phyloP scores from a whole-genome alignment of 37 sponge, comb jelly and placozoan genomes.

The Tethya wilhelma region DNA sequence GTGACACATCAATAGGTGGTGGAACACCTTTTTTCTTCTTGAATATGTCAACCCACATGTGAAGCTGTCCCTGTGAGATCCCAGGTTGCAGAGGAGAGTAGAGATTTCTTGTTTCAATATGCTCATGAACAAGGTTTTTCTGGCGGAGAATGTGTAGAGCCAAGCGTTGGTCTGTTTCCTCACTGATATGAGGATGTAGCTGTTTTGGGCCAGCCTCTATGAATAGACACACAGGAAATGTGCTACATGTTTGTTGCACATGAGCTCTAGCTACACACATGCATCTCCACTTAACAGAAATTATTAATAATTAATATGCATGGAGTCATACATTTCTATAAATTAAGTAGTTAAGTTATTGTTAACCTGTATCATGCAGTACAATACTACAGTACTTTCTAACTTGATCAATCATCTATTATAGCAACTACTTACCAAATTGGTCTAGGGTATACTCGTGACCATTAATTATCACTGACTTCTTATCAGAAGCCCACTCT shows the following conservation, averaged over 20 bases:
- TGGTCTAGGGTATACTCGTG: slow-evolving; percentile 50
- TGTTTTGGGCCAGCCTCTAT: slow-evolving; percentile 36
- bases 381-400: not conserved
- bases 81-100: slow-evolving; percentile 87
- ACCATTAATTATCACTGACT: slow-evolving; percentile 26
- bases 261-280: no score
- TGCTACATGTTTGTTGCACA: not conserved
- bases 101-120: slow-evolving; percentile 90
- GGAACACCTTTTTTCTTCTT: slow-evolving; percentile 73
- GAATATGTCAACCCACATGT: slow-evolving; percentile 98
- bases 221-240: not conserved
- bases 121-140: slow-evolving; percentile 90
- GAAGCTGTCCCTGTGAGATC: slow-evolving; percentile 82
- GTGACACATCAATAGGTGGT: slow-evolving; percentile 87
- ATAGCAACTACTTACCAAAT: slow-evolving; percentile 62
- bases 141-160: slow-evolving; percentile 83
- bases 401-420: not conserved
- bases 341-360: no score
- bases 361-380: not conserved
- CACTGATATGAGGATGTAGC: slow-evolving; percentile 3
- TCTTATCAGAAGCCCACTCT: slow-evolving; percentile 18
- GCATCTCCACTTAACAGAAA: no score
- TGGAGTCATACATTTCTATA: no score
- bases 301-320: not conserved
- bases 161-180: slow-evolving; percentile 78